phyloP scores from a whole-genome alignment of 2,888 invertebrate genomes.

The Slavum lentiscoides region DNA sequence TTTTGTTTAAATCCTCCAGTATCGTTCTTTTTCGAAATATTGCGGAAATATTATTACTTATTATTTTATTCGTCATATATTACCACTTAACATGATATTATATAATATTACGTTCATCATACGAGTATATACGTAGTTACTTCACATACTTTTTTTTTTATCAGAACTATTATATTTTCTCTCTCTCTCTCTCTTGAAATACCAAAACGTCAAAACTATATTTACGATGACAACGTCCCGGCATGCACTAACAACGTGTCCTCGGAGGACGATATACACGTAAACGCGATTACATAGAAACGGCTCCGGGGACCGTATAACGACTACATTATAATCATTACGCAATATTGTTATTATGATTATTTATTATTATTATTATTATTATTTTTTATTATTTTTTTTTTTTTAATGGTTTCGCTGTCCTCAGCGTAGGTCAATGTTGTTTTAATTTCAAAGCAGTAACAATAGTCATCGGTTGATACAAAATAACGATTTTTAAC shows the following conservation, averaged over 20 bases:
- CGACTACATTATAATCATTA: not conserved
- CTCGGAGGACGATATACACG: conserved; percentile 17
- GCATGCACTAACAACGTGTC: conserved; percentile 20
- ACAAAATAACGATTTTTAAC: too few relatives aligned
- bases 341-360: not conserved
- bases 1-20: too few relatives aligned
- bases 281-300: not conserved
- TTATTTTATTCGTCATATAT: too few relatives aligned
- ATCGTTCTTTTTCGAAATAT: too few relatives aligned
- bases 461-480: too few relatives aligned
- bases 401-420: too few relatives aligned
- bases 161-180: not conserved
- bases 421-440: not conserved
- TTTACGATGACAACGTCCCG: conserved; percentile 13
- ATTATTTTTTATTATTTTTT: not conserved
- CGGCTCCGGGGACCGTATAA: not conserved
- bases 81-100: too few relatives aligned
- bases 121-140: too few relatives aligned
- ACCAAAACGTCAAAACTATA: not conserved
- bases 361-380: not conserved
- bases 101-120: too few relatives aligned
- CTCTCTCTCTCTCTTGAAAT: not conserved
- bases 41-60: too few relatives aligned
- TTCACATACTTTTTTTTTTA: not conserved
- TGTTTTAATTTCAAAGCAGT: too few relatives aligned